phyloP scores from a whole-genome alignment of 2,888 invertebrate species.

The Malthinus flaveolus region DNA sequence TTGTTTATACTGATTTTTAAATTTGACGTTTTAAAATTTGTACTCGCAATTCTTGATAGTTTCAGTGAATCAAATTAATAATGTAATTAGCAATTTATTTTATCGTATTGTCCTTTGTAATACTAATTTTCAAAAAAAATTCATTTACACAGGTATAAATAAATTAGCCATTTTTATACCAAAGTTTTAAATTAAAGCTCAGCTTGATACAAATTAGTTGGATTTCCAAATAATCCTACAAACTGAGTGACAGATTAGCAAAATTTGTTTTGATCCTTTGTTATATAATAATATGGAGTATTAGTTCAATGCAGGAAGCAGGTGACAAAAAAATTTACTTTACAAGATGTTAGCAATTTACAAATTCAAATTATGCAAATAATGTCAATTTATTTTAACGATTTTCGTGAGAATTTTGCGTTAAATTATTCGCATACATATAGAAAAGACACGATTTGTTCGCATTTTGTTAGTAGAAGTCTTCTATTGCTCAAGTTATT shows the following conservation, averaged over 20 bases:
- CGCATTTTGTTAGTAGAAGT: slow-evolving; percentile 19
- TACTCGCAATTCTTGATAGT: too few relatives aligned
- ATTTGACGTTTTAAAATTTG: too few relatives aligned
- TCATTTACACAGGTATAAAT: too few relatives aligned
- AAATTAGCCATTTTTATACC: too few relatives aligned
- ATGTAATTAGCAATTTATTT: too few relatives aligned
- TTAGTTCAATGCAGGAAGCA: not conserved
- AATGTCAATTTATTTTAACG: too few relatives aligned
- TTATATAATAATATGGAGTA: too few relatives aligned
- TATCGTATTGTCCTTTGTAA: too few relatives aligned
- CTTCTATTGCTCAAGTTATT: slow-evolving; percentile 17
- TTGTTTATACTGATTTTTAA: too few relatives aligned
- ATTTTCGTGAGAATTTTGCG: not conserved
- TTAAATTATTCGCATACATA: slow-evolving; percentile 6
- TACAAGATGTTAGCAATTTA: not conserved
- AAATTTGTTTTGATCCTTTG: slow-evolving; percentile 5
- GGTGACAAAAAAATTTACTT: slow-evolving; percentile 9
- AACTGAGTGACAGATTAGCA: slow-evolving; percentile 4
- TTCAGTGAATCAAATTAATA: too few relatives aligned
- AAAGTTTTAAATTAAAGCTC: slow-evolving; percentile 1
- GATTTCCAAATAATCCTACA: slow-evolving; percentile 10
- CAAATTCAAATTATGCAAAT: too few relatives aligned
- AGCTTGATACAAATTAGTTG: slow-evolving; percentile 10
- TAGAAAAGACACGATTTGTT: slow-evolving; percentile 16
- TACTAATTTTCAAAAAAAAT: too few relatives aligned